These are phyloP conservation scores for Rafetus swinhoei DNA, from an alignment of 2,113 vertebrate species.

Conservation along the genomic window DNA sequence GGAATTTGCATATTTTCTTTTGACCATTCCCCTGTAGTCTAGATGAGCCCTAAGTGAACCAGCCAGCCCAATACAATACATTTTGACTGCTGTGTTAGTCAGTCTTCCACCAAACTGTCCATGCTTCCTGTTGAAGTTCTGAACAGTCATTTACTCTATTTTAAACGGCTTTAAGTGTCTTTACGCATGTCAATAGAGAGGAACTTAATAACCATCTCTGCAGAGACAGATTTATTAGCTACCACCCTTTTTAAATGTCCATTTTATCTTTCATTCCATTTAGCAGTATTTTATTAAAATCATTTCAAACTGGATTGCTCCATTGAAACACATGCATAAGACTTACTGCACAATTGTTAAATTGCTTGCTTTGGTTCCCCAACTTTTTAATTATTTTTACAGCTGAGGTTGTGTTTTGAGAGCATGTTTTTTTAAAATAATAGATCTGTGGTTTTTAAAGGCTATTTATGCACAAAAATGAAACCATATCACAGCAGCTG, in stretches of 20 bases:
- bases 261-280: conserved; percentile 22
- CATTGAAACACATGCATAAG: neutral
- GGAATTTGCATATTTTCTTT: too few relatives aligned
- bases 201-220: neutral
- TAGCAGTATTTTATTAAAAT: neutral
- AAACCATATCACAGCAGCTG: conserved; percentile 42
- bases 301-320: neutral
- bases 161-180: neutral
- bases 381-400: conserved; percentile 29
- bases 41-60: neutral
- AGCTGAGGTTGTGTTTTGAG: conserved; percentile 31
- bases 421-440: conserved; percentile 44
- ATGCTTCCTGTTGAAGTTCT: neutral
- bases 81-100: neutral
- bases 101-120: conserved; percentile 28
- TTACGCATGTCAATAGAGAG: conserved; percentile 3
- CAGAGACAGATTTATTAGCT: neutral
- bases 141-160: conserved; percentile 18
- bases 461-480: conserved; percentile 13
- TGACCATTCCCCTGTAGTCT: too few relatives aligned
- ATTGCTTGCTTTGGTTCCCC: conserved; percentile 24
- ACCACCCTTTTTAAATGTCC: neutral
- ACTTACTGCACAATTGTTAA: conserved; percentile 26
- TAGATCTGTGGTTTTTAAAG: conserved; percentile 44
- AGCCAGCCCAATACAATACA: neutral